Conservation (phyloP, 2,888 invertebrate genomes). For the Noctua janthina region DNA sequence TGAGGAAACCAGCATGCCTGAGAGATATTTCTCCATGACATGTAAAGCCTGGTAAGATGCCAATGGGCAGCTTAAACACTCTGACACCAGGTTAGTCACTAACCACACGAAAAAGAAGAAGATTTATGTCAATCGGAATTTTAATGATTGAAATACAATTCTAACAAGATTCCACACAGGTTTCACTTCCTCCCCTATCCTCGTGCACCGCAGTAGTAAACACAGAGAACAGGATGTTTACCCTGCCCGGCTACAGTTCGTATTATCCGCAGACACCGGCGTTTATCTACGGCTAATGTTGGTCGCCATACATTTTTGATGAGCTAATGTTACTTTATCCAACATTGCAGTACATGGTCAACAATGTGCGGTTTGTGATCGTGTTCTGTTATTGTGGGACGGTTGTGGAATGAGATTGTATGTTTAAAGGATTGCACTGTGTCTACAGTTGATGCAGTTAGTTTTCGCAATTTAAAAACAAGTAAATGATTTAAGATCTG, state of each 20-base stretch:
- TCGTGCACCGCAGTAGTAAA: slow-evolving; percentile 62
- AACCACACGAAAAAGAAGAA: too few relatives aligned
- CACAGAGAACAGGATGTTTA: slow-evolving; percentile 77
- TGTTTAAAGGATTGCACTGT: not conserved
- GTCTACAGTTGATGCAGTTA: not conserved
- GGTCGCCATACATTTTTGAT: slow-evolving; percentile 74
- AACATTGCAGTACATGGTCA: slow-evolving; percentile 34
- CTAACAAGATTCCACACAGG: slow-evolving; percentile 15
- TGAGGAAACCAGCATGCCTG: too few relatives aligned
- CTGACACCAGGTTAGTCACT: too few relatives aligned
- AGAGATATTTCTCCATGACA: too few relatives aligned
- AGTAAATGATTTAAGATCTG: not conserved
- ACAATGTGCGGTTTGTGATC: slow-evolving; percentile 6
- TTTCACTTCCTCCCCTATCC: slow-evolving; percentile 66
- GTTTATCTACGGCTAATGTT: slow-evolving; percentile 81
- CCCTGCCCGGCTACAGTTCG: slow-evolving; percentile 62
- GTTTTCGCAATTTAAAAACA: not conserved
- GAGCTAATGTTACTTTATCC: slow-evolving; percentile 48
- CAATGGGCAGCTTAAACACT: too few relatives aligned
- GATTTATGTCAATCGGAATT: not conserved
- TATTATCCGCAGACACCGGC: slow-evolving; percentile 80
- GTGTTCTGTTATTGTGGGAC: slow-evolving; percentile 30
- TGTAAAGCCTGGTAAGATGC: too few relatives aligned
- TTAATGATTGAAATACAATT: not conserved
- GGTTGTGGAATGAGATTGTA: slow-evolving; percentile 10